Conservation (phyloP, 2,888 invertebrate species). For the Sthenelais limicola region DNA sequence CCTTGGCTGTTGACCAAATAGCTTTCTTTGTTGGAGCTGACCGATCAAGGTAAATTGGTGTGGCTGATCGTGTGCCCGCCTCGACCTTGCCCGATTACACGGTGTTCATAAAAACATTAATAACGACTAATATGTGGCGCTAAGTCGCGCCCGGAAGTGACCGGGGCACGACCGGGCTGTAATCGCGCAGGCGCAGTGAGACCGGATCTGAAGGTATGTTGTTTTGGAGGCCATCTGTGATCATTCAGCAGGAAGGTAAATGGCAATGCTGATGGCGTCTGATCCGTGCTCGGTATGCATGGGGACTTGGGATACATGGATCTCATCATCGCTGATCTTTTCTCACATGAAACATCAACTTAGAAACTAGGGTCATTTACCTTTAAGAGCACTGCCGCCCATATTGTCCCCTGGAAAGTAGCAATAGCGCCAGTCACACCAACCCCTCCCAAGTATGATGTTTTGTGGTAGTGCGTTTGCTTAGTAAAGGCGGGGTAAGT, state of each 20-base stretch:
- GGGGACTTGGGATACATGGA: slow-evolving; percentile 1
- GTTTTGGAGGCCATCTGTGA: not conserved
- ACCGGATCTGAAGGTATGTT: not conserved
- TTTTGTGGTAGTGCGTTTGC: too few species aligned
- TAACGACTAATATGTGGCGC: slow-evolving; percentile 13
- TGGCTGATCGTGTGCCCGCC: not conserved
- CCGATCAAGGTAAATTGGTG: not conserved
- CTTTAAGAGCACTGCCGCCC: too few species aligned
- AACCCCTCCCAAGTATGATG: too few species aligned
- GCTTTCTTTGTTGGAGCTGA: slow-evolving; percentile 6
- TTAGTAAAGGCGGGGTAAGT: too few species aligned
- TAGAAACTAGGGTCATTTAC: too few species aligned
- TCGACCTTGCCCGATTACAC: slow-evolving; percentile 21
- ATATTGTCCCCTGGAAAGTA: too few species aligned
- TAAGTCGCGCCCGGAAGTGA: slow-evolving; percentile 37
- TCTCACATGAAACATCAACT: too few species aligned
- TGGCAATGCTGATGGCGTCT: slow-evolving; percentile 23
- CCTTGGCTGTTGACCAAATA: slow-evolving; percentile 12
- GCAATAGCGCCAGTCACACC: too few species aligned
- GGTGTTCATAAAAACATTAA: slow-evolving; percentile 28
- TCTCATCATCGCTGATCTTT: too few species aligned
- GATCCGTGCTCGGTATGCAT: slow-evolving; percentile 27
- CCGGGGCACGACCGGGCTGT: slow-evolving; percentile 12
- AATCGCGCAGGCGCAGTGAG: slow-evolving; percentile 26
- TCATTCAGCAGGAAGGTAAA: slow-evolving; percentile 19